phyloP scores from a whole-genome alignment of 1,140 invertebrate genomes.

The Antheraea mylitta region DNA sequence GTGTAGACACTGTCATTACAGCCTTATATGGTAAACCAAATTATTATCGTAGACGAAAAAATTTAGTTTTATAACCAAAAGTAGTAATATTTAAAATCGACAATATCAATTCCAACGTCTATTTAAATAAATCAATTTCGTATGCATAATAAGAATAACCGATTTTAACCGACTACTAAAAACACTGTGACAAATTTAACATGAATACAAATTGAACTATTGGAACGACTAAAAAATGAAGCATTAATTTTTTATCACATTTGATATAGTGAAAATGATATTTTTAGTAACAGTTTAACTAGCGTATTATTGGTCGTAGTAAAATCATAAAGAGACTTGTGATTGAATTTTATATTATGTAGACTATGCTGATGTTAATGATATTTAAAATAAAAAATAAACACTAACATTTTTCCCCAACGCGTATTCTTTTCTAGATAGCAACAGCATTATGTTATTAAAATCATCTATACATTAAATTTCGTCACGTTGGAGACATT shows the following conservation, averaged over 20 bases:
- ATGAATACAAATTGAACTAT: not conserved
- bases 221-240: not conserved
- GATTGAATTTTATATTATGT: no score
- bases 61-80: slow-evolving; percentile 16
- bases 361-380: no score
- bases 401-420: no score
- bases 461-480: no score
- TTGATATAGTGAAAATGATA: not conserved
- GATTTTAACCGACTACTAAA: not conserved
- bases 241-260: not conserved
- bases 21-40: slow-evolving; percentile 48
- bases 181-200: not conserved
- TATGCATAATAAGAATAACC: not conserved
- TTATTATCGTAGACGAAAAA: slow-evolving; percentile 5
- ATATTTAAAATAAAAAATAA: no score
- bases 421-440: no score
- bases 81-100: slow-evolving; percentile 8
- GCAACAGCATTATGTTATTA: no score
- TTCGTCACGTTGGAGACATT: no score
- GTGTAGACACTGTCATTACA: slow-evolving; percentile 39
- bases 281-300: no score
- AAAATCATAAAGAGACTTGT: no score
- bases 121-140: not conserved
- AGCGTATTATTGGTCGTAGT: no score
- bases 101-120: not conserved